Percentiles rank a stretch among this genome's conserved stretches.
These are phyloP conservation scores for Hermaeophaga mercurialis DNA, from an alignment of 2,888 invertebrate species.

Conservation along the genomic window DNA sequence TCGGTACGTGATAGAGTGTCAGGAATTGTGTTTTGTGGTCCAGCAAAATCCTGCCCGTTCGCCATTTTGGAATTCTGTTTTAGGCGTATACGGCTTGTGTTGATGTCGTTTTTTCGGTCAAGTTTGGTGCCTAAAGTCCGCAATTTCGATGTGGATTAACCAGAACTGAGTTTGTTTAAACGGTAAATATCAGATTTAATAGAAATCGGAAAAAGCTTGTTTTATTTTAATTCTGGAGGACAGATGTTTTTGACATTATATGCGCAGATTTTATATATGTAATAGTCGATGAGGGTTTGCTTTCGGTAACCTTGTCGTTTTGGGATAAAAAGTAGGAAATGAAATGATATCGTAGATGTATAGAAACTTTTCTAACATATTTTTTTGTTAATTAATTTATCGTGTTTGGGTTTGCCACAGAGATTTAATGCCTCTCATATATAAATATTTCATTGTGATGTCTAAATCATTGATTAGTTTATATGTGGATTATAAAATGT, in stretches of 20 bases:
- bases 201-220: not conserved
- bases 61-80: constrained; percentile 52
- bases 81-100: constrained; percentile 52
- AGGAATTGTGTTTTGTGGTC: constrained; percentile 30
- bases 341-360: no score
- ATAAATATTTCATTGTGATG: no score
- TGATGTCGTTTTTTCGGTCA: constrained; percentile 34
- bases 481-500: not conserved
- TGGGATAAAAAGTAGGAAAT: no score
- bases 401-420: no score
- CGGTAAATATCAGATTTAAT: constrained; percentile 16
- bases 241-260: constrained; percentile 27
- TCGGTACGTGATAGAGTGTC: constrained; percentile 6
- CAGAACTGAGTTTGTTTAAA: constrained; percentile 14
- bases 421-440: no score
- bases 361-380: no score
- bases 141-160: constrained; percentile 16
- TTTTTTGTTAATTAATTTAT: no score
- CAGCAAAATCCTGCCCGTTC: constrained; percentile 35
- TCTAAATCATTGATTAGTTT: not conserved
- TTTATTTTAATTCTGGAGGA: constrained; percentile 13
- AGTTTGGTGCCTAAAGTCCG: constrained; percentile 17
- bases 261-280: constrained; percentile 15
- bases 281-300: no score
- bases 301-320: constrained; percentile 11